phyloP scores from a whole-genome alignment of 2,113 vertebrate species.

The Albula goreensis region DNA sequence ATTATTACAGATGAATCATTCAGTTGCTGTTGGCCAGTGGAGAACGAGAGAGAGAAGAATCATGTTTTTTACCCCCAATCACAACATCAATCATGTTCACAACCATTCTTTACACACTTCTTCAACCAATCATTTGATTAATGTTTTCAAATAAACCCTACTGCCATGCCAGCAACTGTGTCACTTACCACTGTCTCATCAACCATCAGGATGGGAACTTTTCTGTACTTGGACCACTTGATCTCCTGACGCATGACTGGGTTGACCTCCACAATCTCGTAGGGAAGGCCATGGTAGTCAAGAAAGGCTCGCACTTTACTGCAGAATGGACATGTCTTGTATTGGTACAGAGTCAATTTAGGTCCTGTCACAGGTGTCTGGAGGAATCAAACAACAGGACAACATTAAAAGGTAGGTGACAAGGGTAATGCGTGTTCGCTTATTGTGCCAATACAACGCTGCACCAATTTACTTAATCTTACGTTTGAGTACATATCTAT shows the following conservation, averaged over 20 bases:
- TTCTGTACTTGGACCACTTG: conserved; percentile 93
- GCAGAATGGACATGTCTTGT: conserved; percentile 97
- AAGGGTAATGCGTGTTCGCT: neutral
- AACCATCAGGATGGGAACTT: conserved; percentile 87
- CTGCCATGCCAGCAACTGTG: neutral
- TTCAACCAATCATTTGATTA: neutral
- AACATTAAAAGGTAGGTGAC: neutral
- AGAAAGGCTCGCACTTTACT: conserved; percentile 95
- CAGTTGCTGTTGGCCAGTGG: conserved; percentile 76
- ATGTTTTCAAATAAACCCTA: neutral
- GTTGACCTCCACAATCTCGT: conserved; percentile 93
- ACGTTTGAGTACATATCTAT: no score
- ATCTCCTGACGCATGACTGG: conserved; percentile 89
- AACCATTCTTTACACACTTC: neutral
- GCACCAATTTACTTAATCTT: no score
- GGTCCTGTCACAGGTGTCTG: conserved; percentile 50
- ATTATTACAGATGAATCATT: conserved; percentile 97
- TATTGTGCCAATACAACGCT: neutral
- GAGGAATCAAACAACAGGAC: neutral
- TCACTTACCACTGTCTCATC: conserved; percentile 53
- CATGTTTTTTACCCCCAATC: neutral
- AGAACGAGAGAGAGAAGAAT: neutral
- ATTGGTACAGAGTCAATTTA: conserved; percentile 90
- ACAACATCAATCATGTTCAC: neutral
- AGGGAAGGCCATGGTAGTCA: conserved; percentile 86